Evolutionary conservation across 2,888 invertebrate species (phyloP).

Genomic region (Ormyrus pomaceus): DNA sequence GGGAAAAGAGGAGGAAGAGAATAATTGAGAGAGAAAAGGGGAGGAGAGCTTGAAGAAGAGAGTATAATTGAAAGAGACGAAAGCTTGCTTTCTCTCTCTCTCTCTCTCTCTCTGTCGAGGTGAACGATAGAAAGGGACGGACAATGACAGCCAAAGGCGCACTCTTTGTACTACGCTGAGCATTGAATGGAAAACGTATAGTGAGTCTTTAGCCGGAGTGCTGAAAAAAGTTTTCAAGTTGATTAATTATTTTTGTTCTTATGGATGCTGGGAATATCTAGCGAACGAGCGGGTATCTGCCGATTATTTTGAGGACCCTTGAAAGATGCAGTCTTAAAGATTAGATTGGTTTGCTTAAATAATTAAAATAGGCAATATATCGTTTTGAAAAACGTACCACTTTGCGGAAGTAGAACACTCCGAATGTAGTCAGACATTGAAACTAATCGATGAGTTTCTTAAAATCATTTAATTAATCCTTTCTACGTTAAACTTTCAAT

Average conservation of each 20-base stretch:
- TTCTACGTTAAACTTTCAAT: no score
- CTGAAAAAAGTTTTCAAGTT: background rate
- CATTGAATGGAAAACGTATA: background rate
- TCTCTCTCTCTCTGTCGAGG: background rate
- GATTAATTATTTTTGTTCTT: constrained; percentile 1
- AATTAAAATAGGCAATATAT: no score
- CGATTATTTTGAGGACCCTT: no score
- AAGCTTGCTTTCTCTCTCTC: background rate
- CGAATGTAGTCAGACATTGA: no score
- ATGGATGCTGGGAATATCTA: background rate
- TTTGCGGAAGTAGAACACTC: no score
- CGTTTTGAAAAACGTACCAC: no score
- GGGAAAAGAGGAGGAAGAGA: background rate
- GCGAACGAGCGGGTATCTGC: no score
- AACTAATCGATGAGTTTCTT: no score
- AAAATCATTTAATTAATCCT: no score
- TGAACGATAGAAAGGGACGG: background rate
- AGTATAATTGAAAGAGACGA: constrained; percentile 25
- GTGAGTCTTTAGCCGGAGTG: background rate
- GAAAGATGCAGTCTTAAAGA: no score
- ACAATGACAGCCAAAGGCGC: background rate
- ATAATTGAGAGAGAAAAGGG: background rate
- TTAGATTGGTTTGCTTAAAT: no score
- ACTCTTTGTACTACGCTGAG: background rate
- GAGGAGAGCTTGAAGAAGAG: background rate